Conservation (phyloP, 2,113 vertebrate species). For the Recurvirostra avosetta region DNA sequence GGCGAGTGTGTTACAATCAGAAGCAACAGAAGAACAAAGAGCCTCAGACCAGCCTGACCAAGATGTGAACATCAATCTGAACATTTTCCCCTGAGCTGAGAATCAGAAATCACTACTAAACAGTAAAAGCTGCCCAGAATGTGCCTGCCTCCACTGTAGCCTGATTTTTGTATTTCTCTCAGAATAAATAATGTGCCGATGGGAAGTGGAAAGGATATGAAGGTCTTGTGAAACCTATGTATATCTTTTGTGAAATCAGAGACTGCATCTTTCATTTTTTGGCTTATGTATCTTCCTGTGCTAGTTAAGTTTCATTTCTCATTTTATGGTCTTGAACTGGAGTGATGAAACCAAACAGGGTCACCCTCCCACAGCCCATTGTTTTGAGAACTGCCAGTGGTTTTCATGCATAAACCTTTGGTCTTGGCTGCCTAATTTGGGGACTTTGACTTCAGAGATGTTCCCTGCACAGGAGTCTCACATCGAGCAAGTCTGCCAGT, state of each 20-base stretch:
- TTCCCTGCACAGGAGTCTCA: background rate
- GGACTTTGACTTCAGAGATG: background rate
- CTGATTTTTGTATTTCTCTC: background rate
- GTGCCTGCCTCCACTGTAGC: background rate
- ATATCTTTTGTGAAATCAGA: background rate
- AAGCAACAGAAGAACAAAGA: slow-evolving; percentile 6
- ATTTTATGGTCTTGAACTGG: background rate
- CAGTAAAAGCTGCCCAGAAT: background rate
- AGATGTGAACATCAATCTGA: background rate
- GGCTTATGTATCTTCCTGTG: background rate
- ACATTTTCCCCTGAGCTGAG: background rate
- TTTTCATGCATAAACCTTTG: background rate
- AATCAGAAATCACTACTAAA: background rate
- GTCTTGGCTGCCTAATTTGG: background rate
- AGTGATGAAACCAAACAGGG: background rate
- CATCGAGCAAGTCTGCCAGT: background rate
- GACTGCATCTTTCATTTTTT: background rate
- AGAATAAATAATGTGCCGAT: background rate
- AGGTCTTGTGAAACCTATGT: background rate
- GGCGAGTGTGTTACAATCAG: slow-evolving; percentile 21
- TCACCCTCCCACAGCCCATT: background rate
- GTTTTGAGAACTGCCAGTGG: background rate
- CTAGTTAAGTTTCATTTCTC: background rate
- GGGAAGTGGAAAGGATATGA: background rate
- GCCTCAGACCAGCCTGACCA: background rate